phyloP scores from a whole-genome alignment of 2,888 invertebrate genomes.

The Aquatica leii region DNA sequence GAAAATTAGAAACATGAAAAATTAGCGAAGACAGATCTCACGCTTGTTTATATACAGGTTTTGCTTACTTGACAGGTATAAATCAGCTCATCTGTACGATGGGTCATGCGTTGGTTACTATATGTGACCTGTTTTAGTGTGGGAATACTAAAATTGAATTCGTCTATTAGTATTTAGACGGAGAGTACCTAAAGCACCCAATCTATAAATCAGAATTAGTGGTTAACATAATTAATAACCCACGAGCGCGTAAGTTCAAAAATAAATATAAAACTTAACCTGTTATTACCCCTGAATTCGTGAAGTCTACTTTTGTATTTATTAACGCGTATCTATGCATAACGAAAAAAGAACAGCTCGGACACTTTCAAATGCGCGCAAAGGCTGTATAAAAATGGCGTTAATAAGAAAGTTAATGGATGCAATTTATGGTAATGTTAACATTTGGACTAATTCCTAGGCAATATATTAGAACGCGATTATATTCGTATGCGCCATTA shows the following conservation, averaged over 20 bases:
- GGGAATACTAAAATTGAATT: constrained; percentile 40
- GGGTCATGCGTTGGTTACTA: constrained; percentile 32
- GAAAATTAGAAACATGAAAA: constrained; percentile 38
- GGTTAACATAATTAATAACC: constrained; percentile 34
- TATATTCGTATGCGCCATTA: constrained; percentile 39
- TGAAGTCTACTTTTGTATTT: constrained; percentile 23
- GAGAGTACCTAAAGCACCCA: constrained; percentile 19
- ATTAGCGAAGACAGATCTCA: constrained; percentile 39
- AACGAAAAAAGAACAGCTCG: too few relatives aligned
- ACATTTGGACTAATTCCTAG: neutral
- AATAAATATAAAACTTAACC: constrained; percentile 30
- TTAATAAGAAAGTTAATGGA: neutral
- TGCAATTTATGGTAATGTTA: neutral
- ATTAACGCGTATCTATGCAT: neutral
- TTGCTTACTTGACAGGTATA: constrained; percentile 36
- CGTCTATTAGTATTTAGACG: constrained; percentile 33
- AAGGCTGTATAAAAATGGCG: neutral
- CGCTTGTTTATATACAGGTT: constrained; percentile 38
- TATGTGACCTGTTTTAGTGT: constrained; percentile 38
- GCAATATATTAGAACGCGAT: constrained; percentile 1
- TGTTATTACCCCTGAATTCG: constrained; percentile 32
- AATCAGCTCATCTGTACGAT: constrained; percentile 37
- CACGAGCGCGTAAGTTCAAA: constrained; percentile 31
- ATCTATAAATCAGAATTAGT: constrained; percentile 35
- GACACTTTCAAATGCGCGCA: too few relatives aligned